These are phyloP conservation scores for Leucophenga maculata DNA, from an alignment of 2,888 invertebrate genomes.

Conservation along the genomic window DNA sequence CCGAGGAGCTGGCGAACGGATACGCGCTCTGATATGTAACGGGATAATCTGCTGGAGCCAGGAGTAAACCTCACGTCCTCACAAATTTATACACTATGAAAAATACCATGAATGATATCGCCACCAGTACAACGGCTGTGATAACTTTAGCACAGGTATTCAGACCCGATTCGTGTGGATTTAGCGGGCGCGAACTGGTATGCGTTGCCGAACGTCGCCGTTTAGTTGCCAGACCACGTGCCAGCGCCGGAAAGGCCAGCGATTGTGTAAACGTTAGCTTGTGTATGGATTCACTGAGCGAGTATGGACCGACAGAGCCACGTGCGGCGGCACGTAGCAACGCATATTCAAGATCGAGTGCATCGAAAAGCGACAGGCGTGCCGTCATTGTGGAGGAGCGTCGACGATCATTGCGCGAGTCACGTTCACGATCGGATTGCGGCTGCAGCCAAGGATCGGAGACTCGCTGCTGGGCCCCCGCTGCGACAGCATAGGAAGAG, in stretches of 20 bases:
- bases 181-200: slow-evolving; percentile 74
- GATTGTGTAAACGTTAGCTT: slow-evolving; percentile 83
- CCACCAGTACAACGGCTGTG: slow-evolving; percentile 79
- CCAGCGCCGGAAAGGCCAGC: slow-evolving; percentile 81
- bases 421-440: slow-evolving; percentile 69
- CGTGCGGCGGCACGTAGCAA: slow-evolving; percentile 79
- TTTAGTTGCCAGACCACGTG: slow-evolving; percentile 79
- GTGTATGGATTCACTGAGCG: slow-evolving; percentile 80
- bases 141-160: slow-evolving; percentile 82
- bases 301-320: slow-evolving; percentile 82
- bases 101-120: slow-evolving; percentile 81
- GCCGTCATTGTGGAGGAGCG: slow-evolving; percentile 77
- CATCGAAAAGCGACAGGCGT: slow-evolving; percentile 80
- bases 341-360: slow-evolving; percentile 81
- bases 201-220: slow-evolving; percentile 75
- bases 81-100: slow-evolving; percentile 83
- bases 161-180: slow-evolving; percentile 78
- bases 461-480: slow-evolving; percentile 69
- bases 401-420: slow-evolving; percentile 72
- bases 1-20: slow-evolving; percentile 35
- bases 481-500: slow-evolving; percentile 74
- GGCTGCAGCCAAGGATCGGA: slow-evolving; percentile 73
- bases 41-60: slow-evolving; percentile 76
- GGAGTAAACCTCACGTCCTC: slow-evolving; percentile 83
- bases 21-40: slow-evolving; percentile 67